Evolutionary conservation across 2,888 invertebrate genomes (phyloP).

Genomic region (Polydrusus tereticollis): DNA sequence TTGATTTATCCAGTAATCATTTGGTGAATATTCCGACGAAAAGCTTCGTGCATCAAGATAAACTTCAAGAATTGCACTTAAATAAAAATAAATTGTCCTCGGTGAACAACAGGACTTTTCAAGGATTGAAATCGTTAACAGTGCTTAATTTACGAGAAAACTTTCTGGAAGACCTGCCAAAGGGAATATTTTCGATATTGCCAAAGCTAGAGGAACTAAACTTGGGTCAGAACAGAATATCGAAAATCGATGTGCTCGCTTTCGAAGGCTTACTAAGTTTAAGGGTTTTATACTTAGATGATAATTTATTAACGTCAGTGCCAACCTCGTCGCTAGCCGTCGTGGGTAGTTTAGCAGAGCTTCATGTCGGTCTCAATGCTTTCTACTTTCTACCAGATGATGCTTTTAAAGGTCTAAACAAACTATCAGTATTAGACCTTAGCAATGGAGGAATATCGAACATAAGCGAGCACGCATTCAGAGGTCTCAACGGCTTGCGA

Average conservation of each 20-base stretch:
- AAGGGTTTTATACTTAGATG: conserved; percentile 85
- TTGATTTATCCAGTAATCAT: conserved; percentile 88
- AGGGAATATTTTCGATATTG: conserved; percentile 80
- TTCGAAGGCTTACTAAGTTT: conserved; percentile 83
- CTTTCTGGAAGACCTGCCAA: conserved; percentile 83
- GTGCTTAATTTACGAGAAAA: conserved; percentile 87
- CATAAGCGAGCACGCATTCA: conserved; percentile 82
- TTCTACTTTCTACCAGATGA: conserved; percentile 83
- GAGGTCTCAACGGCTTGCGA: conserved; percentile 81
- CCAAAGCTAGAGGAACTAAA: conserved; percentile 87
- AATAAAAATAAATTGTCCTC: conserved; percentile 89
- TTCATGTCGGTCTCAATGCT: conserved; percentile 87
- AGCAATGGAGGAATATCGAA: conserved; percentile 85
- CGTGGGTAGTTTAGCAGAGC: conserved; percentile 83
- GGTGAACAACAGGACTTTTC: conserved; percentile 84
- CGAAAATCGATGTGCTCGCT: conserved; percentile 81
- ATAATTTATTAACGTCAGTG: conserved; percentile 83
- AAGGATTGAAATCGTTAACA: conserved; percentile 81
- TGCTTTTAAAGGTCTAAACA: conserved; percentile 82
- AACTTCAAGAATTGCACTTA: conserved; percentile 85
- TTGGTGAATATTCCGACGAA: conserved; percentile 84
- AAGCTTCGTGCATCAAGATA: conserved; percentile 85
- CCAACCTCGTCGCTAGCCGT: conserved; percentile 81
- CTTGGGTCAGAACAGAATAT: conserved; percentile 87
- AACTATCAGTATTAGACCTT: conserved; percentile 82